Percentiles rank a stretch among this genome's conserved stretches.
These are phyloP conservation scores for Pseudochaenichthys georgianus DNA, from an alignment of 2,797 vertebrate species.

Conservation along the genomic window DNA sequence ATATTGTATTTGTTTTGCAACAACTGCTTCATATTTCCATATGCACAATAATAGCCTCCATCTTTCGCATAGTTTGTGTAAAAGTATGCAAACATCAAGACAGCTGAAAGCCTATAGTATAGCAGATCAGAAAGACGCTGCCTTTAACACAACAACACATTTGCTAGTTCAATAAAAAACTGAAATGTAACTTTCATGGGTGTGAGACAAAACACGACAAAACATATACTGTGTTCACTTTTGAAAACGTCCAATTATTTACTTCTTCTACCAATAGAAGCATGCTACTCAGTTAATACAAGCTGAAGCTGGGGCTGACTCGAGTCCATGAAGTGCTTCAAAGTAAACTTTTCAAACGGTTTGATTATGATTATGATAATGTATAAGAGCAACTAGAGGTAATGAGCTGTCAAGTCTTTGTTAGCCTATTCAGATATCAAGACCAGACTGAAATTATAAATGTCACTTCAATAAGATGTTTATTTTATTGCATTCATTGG, in stretches of 20 bases:
- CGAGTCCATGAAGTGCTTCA: background rate
- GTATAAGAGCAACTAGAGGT: conserved; percentile 35
- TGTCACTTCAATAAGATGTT: conserved; percentile 54
- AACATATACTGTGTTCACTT: no score
- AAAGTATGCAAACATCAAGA: background rate
- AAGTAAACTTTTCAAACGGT: conserved; percentile 6
- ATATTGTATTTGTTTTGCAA: background rate
- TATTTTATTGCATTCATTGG: conserved; percentile 34
- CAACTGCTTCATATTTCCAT: background rate
- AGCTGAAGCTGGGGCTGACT: background rate
- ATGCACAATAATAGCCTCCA: no score
- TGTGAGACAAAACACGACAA: background rate
- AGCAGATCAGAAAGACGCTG: background rate
- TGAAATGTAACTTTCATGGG: background rate
- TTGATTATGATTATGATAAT: conserved; percentile 49
- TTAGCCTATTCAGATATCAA: conserved; percentile 49
- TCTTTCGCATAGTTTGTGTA: no score
- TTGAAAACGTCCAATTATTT: no score
- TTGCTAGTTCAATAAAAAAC: background rate
- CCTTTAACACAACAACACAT: background rate
- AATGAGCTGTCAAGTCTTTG: conserved; percentile 33
- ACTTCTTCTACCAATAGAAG: background rate
- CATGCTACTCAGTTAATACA: background rate
- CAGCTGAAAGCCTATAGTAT: no score
- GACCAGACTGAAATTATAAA: conserved; percentile 50